Percentiles rank a stretch among this genome's conserved stretches.
These are phyloP conservation scores for Drosophila sp. DNA, from an alignment of 1,140 invertebrate species.

Conservation along the genomic window DNA sequence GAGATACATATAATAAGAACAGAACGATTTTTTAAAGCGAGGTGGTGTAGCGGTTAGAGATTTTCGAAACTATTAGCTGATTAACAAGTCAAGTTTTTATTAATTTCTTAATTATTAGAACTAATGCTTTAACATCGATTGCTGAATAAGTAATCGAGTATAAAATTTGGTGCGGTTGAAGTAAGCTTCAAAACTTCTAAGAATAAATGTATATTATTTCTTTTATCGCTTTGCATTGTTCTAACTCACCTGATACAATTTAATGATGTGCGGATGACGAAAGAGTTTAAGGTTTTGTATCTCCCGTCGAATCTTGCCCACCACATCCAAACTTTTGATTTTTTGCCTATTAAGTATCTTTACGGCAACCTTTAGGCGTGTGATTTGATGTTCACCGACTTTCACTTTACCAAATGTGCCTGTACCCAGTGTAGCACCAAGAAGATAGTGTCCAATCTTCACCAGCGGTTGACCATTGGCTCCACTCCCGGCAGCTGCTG, in stretches of 20 bases:
- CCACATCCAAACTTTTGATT: slow-evolving; percentile 99
- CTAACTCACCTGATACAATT: slow-evolving; percentile 91
- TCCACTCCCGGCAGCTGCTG: slow-evolving; percentile 48
- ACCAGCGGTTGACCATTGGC: slow-evolving; percentile 87
- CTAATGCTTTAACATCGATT: no score
- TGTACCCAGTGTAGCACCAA: slow-evolving; percentile 94
- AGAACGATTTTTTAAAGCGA: no score
- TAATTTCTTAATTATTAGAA: no score
- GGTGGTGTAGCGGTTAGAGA: no score
- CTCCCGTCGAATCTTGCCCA: slow-evolving; percentile 98
- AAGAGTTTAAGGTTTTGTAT: slow-evolving; percentile 99
- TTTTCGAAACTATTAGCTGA: no score
- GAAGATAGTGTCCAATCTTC: slow-evolving; percentile 96
- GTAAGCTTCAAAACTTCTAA: no score
- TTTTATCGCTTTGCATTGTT: background rate
- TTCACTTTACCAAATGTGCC: slow-evolving; percentile 98
- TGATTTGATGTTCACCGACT: slow-evolving; percentile 98
- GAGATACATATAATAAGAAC: no score
- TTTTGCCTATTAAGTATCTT: slow-evolving; percentile 99
- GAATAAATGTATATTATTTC: slow-evolving; percentile 7
- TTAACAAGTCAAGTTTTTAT: no score
- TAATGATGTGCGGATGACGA: slow-evolving; percentile 99
- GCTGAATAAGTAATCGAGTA: no score
- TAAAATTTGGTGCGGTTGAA: no score
- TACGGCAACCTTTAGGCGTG: slow-evolving; percentile 99